Evolutionary conservation across 2,113 vertebrate species (phyloP).

Genomic region (Zosterops pallidus): DNA sequence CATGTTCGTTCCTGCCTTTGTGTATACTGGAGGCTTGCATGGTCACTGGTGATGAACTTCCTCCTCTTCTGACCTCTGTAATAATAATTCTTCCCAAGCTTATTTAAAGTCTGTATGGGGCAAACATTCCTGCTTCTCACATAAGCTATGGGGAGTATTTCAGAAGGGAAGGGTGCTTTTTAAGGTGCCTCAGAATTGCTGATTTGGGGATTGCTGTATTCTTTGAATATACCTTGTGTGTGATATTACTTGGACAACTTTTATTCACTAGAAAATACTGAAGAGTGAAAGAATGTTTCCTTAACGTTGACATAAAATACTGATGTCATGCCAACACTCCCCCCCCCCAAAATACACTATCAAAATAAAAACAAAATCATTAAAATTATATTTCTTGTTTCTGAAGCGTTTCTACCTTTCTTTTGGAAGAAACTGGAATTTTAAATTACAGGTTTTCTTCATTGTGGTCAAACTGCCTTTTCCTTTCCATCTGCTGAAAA

Average conservation of each 20-base stretch:
- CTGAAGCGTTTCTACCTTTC: background rate
- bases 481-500: background rate
- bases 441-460: background rate
- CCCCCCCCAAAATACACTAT: background rate
- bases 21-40: background rate
- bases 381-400: background rate
- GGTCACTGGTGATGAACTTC: background rate
- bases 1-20: background rate
- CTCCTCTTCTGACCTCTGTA: background rate
- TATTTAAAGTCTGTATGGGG: background rate
- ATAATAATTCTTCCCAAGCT: background rate
- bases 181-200: background rate
- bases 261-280: background rate
- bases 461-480: background rate
- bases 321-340: background rate
- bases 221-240: background rate
- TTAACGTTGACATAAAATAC: background rate
- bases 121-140: background rate
- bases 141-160: background rate
- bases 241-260: background rate
- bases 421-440: background rate
- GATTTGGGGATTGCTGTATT: background rate
- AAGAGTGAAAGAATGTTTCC: background rate
- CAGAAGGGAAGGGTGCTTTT: background rate
- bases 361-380: background rate